Evolutionary conservation across 2,888 invertebrate genomes (phyloP), one percentile per base, ranked within the genome.

Genomic region (Phyllotreta cruciferae): DNA sequence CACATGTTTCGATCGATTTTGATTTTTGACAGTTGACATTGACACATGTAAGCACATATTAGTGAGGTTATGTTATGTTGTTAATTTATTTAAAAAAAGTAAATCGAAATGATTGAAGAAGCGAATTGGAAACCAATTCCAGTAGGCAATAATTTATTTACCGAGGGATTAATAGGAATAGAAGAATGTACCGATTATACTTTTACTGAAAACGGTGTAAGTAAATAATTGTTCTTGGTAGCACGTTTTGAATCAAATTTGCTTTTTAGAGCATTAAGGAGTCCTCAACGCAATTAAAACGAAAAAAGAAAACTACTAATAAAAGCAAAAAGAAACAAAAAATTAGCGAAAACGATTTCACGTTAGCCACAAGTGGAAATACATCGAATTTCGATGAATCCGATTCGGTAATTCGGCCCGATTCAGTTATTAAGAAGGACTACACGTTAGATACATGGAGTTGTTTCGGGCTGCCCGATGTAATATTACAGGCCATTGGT

Each of bases 181-280:
- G 93, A 93, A 80, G 92, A 93, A 74, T 86, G 93, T 64, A 85
- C 85, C 3, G 86, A 88, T 69, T 93, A 93, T 75, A 85, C 85
- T 66, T 80, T 78, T 70, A 68, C 65, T 61, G 36, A 63, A 50
- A 64, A 64, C 60, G 64, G 62, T 65, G 72, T 67, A 64, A 60
- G 44, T 52, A 53, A 41, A 3, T 41, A 41, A 38, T 38, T 41
- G 9, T 2, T 9, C 42, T 9, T 34, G 4, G n/a, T 8, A 11
- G 8, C 39, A 9, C 8, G 8, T 24, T 24, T 39, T n/a, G 41
- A 42, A 41, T 3, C 4, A 55, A 34, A 39, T n/a, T 4, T 41
- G 24, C 9, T 9, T n/a, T 10, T 9, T 50, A 10, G 3, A 13
- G 34, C 8, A 36, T 55, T 50, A 7, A 11, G 52, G 58, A 45